phyloP scores from a whole-genome alignment of 1,140 invertebrate species.

The Hermetia illucens region DNA sequence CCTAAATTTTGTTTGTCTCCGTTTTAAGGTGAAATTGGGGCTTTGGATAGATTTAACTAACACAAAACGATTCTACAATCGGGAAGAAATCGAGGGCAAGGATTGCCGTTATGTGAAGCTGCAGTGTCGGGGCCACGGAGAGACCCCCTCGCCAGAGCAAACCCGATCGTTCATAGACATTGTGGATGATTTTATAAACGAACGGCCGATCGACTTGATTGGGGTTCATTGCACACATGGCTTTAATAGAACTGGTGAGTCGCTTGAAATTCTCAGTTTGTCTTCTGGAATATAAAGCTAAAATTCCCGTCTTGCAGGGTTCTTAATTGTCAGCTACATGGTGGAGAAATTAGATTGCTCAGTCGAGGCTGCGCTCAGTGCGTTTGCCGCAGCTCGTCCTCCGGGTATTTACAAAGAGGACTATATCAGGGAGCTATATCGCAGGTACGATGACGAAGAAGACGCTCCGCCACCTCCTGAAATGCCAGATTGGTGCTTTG shows the following conservation, averaged over 20 bases:
- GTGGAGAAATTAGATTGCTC: slow-evolving; percentile 64
- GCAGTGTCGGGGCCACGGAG: slow-evolving; percentile 71
- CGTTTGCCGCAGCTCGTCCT: slow-evolving; percentile 56
- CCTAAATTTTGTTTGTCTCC: background rate
- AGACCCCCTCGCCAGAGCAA: slow-evolving; percentile 64
- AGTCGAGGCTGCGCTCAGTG: slow-evolving; percentile 62
- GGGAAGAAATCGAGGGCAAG: slow-evolving; percentile 53
- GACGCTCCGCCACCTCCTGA: slow-evolving; percentile 55
- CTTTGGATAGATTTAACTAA: slow-evolving; percentile 96
- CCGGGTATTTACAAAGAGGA: slow-evolving; percentile 70
- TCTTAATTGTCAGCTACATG: slow-evolving; percentile 82
- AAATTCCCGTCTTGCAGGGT: slow-evolving; percentile 41
- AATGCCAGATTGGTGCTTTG: slow-evolving; percentile 67
- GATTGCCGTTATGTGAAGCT: slow-evolving; percentile 75
- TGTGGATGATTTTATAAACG: slow-evolving; percentile 62
- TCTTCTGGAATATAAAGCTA: background rate
- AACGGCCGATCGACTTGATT: slow-evolving; percentile 65
- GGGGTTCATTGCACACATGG: slow-evolving; percentile 98
- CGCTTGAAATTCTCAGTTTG: background rate
- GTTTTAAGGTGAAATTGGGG: slow-evolving; percentile 62
- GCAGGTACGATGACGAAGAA: slow-evolving; percentile 61
- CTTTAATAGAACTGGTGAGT: slow-evolving; percentile 72
- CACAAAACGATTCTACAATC: slow-evolving; percentile 84
- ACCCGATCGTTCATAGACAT: slow-evolving; percentile 61
- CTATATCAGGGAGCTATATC: slow-evolving; percentile 57